Conservation (phyloP, 2,888 invertebrate genomes). For the Xestia rhomboidea region DNA sequence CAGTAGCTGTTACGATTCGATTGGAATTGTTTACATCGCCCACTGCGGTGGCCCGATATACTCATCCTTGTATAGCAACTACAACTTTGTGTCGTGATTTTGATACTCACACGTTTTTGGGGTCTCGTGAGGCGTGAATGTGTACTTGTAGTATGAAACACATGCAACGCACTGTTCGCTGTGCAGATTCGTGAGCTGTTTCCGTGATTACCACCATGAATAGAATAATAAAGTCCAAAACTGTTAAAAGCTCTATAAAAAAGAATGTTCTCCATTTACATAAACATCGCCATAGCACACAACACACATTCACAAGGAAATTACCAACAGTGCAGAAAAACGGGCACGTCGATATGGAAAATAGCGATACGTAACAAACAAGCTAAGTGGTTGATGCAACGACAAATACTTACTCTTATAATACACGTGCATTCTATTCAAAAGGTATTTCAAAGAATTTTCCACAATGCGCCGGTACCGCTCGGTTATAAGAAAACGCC, state of each 20-base stretch:
- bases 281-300: conserved; percentile 3
- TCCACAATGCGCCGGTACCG: conserved; percentile 52
- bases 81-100: conserved; percentile 58
- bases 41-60: conserved; percentile 74
- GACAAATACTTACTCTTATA: conserved; percentile 57
- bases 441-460: conserved; percentile 67
- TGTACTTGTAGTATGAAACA: not conserved
- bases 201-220: conserved; percentile 14
- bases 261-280: conserved; percentile 17
- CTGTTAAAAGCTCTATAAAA: conserved; percentile 9
- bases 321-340: conserved; percentile 10
- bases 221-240: conserved; percentile 8
- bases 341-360: conserved; percentile 11
- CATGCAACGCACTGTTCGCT: conserved; percentile 4
- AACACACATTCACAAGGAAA: not conserved
- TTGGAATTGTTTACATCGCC: conserved; percentile 85
- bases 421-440: conserved; percentile 66
- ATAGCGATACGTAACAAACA: conserved; percentile 35
- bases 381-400: conserved; percentile 55
- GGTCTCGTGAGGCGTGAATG: conserved; percentile 33
- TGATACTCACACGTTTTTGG: conserved; percentile 62
- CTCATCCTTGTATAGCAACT: conserved; percentile 30
- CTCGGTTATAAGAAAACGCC: conserved; percentile 68
- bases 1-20: conserved; percentile 88
- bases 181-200: conserved; percentile 27